Evolutionary conservation across 1,140 invertebrate genomes (phyloP), one percentile per base, ranked within the genome.

Genomic region (Leptopilina boulardi): DNA sequence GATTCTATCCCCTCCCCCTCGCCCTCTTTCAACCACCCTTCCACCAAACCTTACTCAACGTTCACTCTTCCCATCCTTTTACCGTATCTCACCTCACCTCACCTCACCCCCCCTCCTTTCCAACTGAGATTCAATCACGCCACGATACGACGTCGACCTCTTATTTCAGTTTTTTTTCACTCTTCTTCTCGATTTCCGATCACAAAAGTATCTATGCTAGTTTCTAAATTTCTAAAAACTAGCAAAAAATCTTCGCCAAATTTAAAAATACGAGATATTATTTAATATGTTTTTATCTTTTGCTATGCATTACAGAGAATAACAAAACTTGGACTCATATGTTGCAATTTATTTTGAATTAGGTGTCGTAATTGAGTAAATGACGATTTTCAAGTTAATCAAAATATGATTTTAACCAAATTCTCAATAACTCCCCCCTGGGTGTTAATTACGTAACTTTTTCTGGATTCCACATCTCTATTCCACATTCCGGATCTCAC

Each of bases 41-140:
- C 47, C 47, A 15, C 18, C 44, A 15, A 51, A 38, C 34, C 34
- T 38, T 51, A 15, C 47, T 18, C 18, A n/a, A n/a, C 4, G n/a
- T n/a, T 18, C 47, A 18, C 26, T 15, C 21, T 66, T 30, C 23
- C 15, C 26, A 66, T 66, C 59, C 59, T 66, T n/a, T 66, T 38
- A 38, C 34, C 34, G 34, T 38, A 38, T 9, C 10, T 5, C 11
- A 34, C 59, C 59, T 66, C 47, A 47, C 44, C 44, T 66, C 56
- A 30, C 56, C 23, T 21, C 56, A 21, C 4, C 56, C 26, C 30
- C 30, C 30, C 30, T 34, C 30, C 6, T 34, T 34, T 34, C 26
- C 26, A 30, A 38, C 34, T 38, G 34, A 66, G 23, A 66, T 66
- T 66, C 59, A 66, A 66, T 66, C 59, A 66, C 21, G 26, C 26